Evolutionary conservation across 2,888 invertebrate genomes (phyloP), one percentile per base, ranked within the genome.

Genomic region (Bombylius major): DNA sequence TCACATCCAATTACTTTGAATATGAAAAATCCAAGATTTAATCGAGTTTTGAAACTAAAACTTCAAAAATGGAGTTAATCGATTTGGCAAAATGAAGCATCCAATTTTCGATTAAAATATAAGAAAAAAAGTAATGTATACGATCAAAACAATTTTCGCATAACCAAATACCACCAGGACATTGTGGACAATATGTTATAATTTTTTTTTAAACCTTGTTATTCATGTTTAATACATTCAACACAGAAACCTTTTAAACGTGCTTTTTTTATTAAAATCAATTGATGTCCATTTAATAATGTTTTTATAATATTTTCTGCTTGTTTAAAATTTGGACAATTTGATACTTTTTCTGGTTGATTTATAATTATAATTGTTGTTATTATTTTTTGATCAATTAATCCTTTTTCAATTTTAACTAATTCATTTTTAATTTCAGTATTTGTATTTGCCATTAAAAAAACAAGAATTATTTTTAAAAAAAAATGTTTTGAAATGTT

Each of bases 121-220:
- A n/a, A n/a, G n/a, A n/a, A n/a, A n/a, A n/a, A n/a, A 23, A 23
- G 1, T 23, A 8, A 42, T 42, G 39, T 42, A 11, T 42, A 11
- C 39, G 39, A 56, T 66, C 65, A 53, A 74, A 73, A 59, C 74
- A 74, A 1, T 56, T 2, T 42, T 65, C 66, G 58, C 74, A 74
- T 62, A 74, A 70, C 74, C 73, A 74, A 58, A 67, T 69, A 13
- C 69, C 67, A 50, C 69, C 68, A 0, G 72, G 71, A 58, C 74
- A 75, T 36, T 62, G 60, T 12, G 71, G 68, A 53, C 75, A 75
- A 59, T 68, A 70, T 4, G 74, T 73, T 8, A 62, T 62, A 4
- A 75, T 65, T 57, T 70, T 71, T 0, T 58, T 53, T 59, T 11
- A 5, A 58, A 53, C 32, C 47, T 51, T 5, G 61, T 57, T 33